Conservation (phyloP, 23 tunicate species). For the Corella eumyota region DNA sequence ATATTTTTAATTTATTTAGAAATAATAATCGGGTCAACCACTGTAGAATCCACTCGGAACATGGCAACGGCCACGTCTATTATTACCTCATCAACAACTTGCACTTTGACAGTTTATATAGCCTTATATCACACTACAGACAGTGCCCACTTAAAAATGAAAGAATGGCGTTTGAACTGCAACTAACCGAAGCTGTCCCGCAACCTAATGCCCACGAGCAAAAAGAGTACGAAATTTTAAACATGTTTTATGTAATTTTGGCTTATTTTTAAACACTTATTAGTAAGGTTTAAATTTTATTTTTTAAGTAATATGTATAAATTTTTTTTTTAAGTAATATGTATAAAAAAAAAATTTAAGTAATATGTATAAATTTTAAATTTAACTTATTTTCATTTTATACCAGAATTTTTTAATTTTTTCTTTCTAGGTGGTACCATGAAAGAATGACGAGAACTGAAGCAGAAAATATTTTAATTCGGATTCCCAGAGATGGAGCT, state of each 20-base stretch:
- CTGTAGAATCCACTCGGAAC: slow-evolving; percentile 55
- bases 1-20: slow-evolving; percentile 16
- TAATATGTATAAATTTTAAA: no score
- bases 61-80: slow-evolving; percentile 20
- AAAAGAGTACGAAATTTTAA: slow-evolving; percentile 45
- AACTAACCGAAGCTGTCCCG: slow-evolving; percentile 69
- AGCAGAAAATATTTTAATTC: slow-evolving; percentile 59
- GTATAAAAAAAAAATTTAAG: no score
- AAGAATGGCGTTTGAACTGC: slow-evolving; percentile 30
- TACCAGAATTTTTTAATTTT: no score
- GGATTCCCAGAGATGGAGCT: slow-evolving; percentile 55
- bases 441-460: slow-evolving; percentile 38
- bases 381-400: no score
- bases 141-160: slow-evolving; percentile 53
- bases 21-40: slow-evolving; percentile 61
- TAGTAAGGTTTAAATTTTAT: no score
- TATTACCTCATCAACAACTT: slow-evolving; percentile 34
- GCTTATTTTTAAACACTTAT: no score
- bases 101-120: slow-evolving; percentile 57
- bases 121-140: slow-evolving; percentile 77
- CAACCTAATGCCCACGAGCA: slow-evolving; percentile 76
- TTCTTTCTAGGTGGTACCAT: slow-evolving; percentile 91
- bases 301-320: no score
- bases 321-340: no score
- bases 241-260: neutral